phyloP scores from a whole-genome alignment of 2,797 vertebrate species.

The Apogon hyalosoma region DNA sequence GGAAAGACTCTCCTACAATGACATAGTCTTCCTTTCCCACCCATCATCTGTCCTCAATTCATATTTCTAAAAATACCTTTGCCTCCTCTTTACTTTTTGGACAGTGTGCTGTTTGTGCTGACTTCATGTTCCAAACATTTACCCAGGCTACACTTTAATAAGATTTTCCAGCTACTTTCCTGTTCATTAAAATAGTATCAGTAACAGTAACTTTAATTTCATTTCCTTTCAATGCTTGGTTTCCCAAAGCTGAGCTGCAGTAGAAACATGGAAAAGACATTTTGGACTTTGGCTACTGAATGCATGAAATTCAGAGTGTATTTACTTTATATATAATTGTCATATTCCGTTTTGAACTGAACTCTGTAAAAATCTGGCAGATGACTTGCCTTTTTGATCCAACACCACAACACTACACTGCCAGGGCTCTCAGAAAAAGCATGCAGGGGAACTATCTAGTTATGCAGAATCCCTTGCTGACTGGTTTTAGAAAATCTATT shows the following conservation, averaged over 20 bases:
- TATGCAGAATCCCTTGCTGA: not conserved
- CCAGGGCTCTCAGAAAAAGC: not conserved
- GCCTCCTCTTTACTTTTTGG: conserved; percentile 6
- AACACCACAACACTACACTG: too few species aligned
- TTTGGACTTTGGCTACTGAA: not conserved
- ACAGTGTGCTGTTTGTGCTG: not conserved
- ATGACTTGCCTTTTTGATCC: too few species aligned
- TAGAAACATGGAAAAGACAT: conserved; percentile 3
- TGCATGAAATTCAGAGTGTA: not conserved
- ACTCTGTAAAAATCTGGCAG: too few species aligned
- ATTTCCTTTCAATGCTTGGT: not conserved
- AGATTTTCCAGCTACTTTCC: too few species aligned
- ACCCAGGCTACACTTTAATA: too few species aligned
- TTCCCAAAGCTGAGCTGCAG: not conserved
- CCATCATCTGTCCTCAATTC: conserved; percentile 11
- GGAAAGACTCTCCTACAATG: conserved; percentile 44
- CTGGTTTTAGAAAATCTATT: conserved; percentile 1
- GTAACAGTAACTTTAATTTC: not conserved
- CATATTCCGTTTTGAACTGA: too few species aligned
- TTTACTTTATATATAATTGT: not conserved
- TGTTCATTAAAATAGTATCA: too few species aligned
- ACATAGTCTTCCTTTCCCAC: conserved; percentile 26
- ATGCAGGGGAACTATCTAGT: not conserved
- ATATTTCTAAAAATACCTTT: conserved; percentile 31
- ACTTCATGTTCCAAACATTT: too few species aligned